Evolutionary conservation across 2,888 invertebrate genomes (phyloP), one percentile per base, ranked within the genome.

Genomic region (Cerastis rubricosa): DNA sequence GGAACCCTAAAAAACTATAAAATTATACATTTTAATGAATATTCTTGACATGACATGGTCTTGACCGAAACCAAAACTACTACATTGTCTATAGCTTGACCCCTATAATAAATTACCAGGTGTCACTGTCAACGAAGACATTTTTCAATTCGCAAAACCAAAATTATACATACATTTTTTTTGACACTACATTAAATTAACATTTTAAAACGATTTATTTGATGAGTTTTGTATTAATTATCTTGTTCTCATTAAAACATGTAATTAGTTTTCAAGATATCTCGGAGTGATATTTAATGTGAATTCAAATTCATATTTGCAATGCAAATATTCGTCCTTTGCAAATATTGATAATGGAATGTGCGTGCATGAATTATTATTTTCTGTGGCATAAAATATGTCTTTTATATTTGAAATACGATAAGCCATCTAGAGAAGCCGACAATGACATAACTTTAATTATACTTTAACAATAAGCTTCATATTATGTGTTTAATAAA

Each of bases 291-390:
- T 45, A 65, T 71, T 78, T 45, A 66, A 72, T 66, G 63, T 17
- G 35, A 70, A 59, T 79, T 45, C 6, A 25, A 79, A 79, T 79
- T 63, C 12, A 57, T 73, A 79, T 81, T 79, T 67, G 57, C 61
- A 75, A 45, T 80, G 64, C 68, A 75, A 80, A 82, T 84, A 59
- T 73, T 79, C 25, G 49, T 78, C 73, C 65, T 81, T 73, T 57
- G 61, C 69, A 49, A 78, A 81, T 81, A 84, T 83, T 81, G 49
- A 25, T 45, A 66, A 45, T 70, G 17, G 57, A 49, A 70, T 57
- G 49, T 57, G 29, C 57, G 25, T 66, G 47, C 61, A 70, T 59
- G 54, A 78, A 63, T 69, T n/a, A 69, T 47, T 22, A 77, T 57
- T 54, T 66, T 29, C 45, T 59, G 5, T 65, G 17, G 29, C 35